Percentiles rank a stretch among this genome's conserved stretches.
Evolutionary conservation across 1,140 invertebrate species (phyloP).

Genomic region (Drosophila gunungcola): DNA sequence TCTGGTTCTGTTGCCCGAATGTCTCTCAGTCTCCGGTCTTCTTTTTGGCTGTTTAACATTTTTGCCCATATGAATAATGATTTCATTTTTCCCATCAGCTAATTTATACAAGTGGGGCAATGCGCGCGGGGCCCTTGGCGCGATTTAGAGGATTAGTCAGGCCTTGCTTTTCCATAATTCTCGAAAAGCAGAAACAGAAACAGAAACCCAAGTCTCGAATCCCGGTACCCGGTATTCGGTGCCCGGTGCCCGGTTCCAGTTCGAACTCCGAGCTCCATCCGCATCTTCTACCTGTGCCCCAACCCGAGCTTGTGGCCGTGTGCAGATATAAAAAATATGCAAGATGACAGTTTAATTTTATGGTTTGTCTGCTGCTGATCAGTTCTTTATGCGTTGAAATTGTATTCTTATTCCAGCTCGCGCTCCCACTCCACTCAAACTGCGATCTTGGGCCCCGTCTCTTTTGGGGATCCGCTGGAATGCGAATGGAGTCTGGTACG

Average conservation of each 20-base stretch:
- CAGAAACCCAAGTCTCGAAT: slow-evolving; percentile 21
- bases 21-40: slow-evolving; percentile 23
- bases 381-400: slow-evolving; percentile 83
- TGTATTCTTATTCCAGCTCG: slow-evolving; percentile 51
- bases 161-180: slow-evolving; percentile 84
- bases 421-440: background rate
- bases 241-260: slow-evolving; percentile 5
- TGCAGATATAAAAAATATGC: slow-evolving; percentile 84
- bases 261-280: slow-evolving; percentile 15
- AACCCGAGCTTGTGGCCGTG: slow-evolving; percentile 38
- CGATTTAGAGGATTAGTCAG: slow-evolving; percentile 84
- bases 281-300: slow-evolving; percentile 51
- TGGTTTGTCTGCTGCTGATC: slow-evolving; percentile 85
- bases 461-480: slow-evolving; percentile 31
- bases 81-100: slow-evolving; percentile 84
- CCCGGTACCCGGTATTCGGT: background rate
- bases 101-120: slow-evolving; percentile 83
- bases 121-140: slow-evolving; percentile 66
- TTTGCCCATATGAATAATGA: slow-evolving; percentile 81
- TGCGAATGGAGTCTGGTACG: slow-evolving; percentile 60
- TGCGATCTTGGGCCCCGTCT: slow-evolving; percentile 7
- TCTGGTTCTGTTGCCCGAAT: slow-evolving; percentile 19
- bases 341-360: slow-evolving; percentile 85
- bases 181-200: slow-evolving; percentile 56
- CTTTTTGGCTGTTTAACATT: slow-evolving; percentile 73